These are phyloP conservation scores for Blera fallax DNA, from an alignment of 2,888 invertebrate genomes.

Conservation along the genomic window DNA sequence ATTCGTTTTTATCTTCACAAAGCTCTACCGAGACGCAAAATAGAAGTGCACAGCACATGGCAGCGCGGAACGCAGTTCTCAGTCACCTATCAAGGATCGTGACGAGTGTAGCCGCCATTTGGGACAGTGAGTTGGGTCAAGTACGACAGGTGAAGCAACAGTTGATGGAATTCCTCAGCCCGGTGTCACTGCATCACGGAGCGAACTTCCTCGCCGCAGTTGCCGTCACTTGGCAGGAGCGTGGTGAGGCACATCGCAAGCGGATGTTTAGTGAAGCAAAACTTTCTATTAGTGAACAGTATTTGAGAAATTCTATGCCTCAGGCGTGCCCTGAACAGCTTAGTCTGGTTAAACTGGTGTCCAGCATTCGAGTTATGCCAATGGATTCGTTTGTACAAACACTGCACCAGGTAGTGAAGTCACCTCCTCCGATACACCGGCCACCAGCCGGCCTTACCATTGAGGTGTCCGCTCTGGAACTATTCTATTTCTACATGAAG, in stretches of 20 bases:
- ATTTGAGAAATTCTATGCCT: constrained; percentile 79
- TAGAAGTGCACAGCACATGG: constrained; percentile 79
- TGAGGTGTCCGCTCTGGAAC: constrained; percentile 91
- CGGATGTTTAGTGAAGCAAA: constrained; percentile 78
- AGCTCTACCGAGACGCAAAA: constrained; percentile 76
- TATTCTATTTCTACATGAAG: constrained; percentile 89
- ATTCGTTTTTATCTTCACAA: constrained; percentile 88
- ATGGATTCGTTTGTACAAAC: constrained; percentile 92
- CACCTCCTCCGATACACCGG: constrained; percentile 85
- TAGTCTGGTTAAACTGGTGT: constrained; percentile 89
- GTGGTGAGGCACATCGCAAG: constrained; percentile 82
- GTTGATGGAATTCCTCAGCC: constrained; percentile 91
- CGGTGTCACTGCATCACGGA: constrained; percentile 91
- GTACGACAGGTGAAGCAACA: constrained; percentile 86
- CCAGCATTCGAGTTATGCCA: constrained; percentile 91
- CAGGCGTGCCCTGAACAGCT: constrained; percentile 87
- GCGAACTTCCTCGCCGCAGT: constrained; percentile 91
- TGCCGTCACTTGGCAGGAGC: constrained; percentile 93
- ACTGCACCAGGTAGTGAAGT: constrained; percentile 90
- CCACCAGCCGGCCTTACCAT: constrained; percentile 85
- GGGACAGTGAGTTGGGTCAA: constrained; percentile 87
- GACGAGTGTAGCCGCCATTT: constrained; percentile 89
- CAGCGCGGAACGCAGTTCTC: constrained; percentile 88
- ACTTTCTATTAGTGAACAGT: constrained; percentile 77
- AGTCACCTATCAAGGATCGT: constrained; percentile 91